Evolutionary conservation across 2,797 vertebrate species (phyloP).

Genomic region (Pseudochirops cupreus): DNA sequence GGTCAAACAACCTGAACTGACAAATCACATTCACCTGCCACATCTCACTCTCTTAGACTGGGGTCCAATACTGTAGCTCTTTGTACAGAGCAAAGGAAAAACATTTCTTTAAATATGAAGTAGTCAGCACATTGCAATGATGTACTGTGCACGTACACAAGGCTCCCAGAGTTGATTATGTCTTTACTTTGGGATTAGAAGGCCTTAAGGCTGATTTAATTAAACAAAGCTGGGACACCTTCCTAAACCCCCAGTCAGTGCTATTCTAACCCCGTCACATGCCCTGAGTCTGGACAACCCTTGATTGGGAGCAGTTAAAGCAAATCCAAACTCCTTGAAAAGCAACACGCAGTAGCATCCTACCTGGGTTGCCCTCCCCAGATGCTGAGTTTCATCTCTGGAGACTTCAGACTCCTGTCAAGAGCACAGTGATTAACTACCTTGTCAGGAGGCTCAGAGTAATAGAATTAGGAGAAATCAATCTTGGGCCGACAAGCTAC

Average conservation of each 20-base stretch:
- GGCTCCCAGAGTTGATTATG: constrained; percentile 80
- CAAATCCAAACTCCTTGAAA: constrained; percentile 69
- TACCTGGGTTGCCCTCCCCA: not conserved
- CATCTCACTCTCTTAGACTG: not conserved
- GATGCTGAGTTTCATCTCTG: constrained; percentile 68
- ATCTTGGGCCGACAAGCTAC: constrained; percentile 50
- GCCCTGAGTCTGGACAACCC: constrained; percentile 41
- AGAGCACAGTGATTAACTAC: constrained; percentile 73
- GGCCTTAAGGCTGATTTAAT: constrained; percentile 88
- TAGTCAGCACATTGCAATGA: constrained; percentile 80
- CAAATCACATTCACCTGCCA: not conserved
- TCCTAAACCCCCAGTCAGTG: constrained; percentile 78
- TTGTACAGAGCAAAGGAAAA: constrained; percentile 62
- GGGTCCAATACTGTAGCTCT: constrained; percentile 35
- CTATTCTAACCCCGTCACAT: constrained; percentile 64
- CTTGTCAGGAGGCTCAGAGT: constrained; percentile 45
- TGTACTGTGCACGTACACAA: constrained; percentile 73
- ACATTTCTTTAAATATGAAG: constrained; percentile 77
- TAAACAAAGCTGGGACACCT: constrained; percentile 79
- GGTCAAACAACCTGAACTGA: not conserved
- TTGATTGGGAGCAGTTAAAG: constrained; percentile 77
- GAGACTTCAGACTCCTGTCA: constrained; percentile 67
- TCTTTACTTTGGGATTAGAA: constrained; percentile 83
- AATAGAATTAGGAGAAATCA: constrained; percentile 61
- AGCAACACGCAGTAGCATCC: not conserved